Conservation (phyloP, 2,888 invertebrate species). For the Sinelater perroti region DNA sequence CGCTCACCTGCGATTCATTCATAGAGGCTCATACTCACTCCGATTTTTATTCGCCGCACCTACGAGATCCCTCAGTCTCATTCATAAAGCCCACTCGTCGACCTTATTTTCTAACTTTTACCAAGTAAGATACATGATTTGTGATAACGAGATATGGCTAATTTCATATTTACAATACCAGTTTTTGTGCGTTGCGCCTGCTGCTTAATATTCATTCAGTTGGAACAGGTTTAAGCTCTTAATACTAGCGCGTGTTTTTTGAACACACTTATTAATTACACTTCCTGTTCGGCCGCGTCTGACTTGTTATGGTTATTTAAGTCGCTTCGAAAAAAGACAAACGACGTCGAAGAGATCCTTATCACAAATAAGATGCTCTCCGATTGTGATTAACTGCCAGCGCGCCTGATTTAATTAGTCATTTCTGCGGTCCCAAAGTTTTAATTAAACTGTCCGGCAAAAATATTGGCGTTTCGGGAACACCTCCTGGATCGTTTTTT, state of each 20-base stretch:
- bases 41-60: constrained; percentile 45
- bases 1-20: constrained; percentile 41
- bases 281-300: constrained; percentile 29
- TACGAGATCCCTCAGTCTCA: constrained; percentile 43
- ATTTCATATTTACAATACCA: constrained; percentile 34
- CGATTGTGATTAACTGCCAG: constrained; percentile 5
- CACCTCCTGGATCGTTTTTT: too few species aligned
- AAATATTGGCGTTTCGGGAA: too few species aligned
- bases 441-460: too few species aligned
- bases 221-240: constrained; percentile 26
- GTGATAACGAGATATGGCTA: constrained; percentile 34
- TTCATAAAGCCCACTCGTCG: constrained; percentile 49
- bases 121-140: constrained; percentile 35
- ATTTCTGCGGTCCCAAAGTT: background rate
- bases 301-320: constrained; percentile 27
- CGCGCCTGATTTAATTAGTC: constrained; percentile 1
- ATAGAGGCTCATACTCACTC: constrained; percentile 40
- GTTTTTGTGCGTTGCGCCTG: constrained; percentile 19
- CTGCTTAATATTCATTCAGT: constrained; percentile 23
- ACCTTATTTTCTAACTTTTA: constrained; percentile 48
- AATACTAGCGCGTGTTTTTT: constrained; percentile 27
- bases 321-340: constrained; percentile 17
- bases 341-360: constrained; percentile 10
- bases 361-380: constrained; percentile 7
- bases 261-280: constrained; percentile 26